Evolutionary conservation across 2,888 invertebrate species (phyloP).

Genomic region (Pseudeuparius sepicola): DNA sequence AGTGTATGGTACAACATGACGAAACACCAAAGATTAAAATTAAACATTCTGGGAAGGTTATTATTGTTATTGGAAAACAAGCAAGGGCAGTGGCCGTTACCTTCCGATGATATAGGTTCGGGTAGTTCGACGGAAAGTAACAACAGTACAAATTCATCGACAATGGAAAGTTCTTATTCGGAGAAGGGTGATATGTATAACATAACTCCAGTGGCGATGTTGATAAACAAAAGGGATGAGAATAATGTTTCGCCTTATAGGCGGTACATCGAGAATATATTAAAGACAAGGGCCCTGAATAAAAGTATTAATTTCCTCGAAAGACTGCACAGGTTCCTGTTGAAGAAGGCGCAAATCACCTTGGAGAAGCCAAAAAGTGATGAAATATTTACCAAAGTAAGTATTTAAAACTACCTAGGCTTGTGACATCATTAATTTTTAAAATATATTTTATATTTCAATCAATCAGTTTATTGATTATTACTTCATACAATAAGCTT

Average conservation of each 20-base stretch:
- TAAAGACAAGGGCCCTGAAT: conserved; percentile 78
- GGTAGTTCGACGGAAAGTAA: conserved; percentile 42
- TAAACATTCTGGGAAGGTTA: conserved; percentile 63
- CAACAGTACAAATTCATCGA: conserved; percentile 35
- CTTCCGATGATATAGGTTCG: conserved; percentile 24
- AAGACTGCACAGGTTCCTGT: conserved; percentile 55
- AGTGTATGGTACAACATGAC: conserved; percentile 90
- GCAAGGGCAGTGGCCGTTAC: conserved; percentile 29
- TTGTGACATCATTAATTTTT: no score
- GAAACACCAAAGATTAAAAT: conserved; percentile 69
- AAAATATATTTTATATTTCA: no score
- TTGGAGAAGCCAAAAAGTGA: conserved; percentile 47
- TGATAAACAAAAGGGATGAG: conserved; percentile 24
- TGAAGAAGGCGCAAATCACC: conserved; percentile 62
- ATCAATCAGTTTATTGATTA: no score
- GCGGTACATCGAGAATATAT: conserved; percentile 75
- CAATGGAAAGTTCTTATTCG: conserved; percentile 22
- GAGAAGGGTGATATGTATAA: conserved; percentile 37
- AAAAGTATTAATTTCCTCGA: conserved; percentile 74
- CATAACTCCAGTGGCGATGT: conserved; percentile 43
- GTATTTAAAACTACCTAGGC: conserved; percentile 5
- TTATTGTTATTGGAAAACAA: conserved; percentile 39
- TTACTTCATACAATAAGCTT: no score
- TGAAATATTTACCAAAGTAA: conserved; percentile 28
- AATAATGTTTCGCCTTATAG: conserved; percentile 40